These are phyloP conservation scores for Apis cerana DNA, from an alignment of 1,140 invertebrate species.

Conservation along the genomic window DNA sequence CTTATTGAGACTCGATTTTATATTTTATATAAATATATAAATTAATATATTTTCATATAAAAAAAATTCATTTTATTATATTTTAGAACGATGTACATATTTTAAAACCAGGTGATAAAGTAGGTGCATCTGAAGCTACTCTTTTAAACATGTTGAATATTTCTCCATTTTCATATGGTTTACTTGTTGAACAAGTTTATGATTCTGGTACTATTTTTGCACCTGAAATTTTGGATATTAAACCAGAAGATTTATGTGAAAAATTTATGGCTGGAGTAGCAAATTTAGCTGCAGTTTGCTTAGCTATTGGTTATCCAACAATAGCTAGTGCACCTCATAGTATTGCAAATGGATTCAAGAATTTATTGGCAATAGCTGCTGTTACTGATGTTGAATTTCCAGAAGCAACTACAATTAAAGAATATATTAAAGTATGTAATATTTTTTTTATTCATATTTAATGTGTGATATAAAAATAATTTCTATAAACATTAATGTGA, in stretches of 20 bases:
- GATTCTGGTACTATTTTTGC: conserved; percentile 99
- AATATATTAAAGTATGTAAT: conserved; percentile 89
- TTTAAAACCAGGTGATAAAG: conserved; percentile 97
- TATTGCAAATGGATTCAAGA: conserved; percentile 99
- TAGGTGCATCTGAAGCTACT: conserved; percentile 98
- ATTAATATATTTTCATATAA: neutral
- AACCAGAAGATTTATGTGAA: conserved; percentile 94
- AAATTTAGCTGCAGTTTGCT: conserved; percentile 96
- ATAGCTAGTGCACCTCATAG: conserved; percentile 98
- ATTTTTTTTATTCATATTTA: neutral
- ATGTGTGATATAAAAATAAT: neutral
- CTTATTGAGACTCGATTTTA: too few species aligned
- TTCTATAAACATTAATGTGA: conserved; percentile 42
- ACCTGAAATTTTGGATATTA: conserved; percentile 98
- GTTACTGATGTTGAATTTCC: conserved; percentile 97
- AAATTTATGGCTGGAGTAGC: conserved; percentile 96
- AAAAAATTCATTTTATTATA: conserved; percentile 52
- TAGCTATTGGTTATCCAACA: conserved; percentile 97
- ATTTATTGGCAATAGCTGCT: conserved; percentile 97
- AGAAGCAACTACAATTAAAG: conserved; percentile 95
- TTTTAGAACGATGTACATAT: conserved; percentile 96
- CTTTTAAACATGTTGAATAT: conserved; percentile 99
- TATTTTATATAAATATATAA: neutral
- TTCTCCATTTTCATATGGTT: conserved; percentile 99
- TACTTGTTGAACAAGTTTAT: conserved; percentile 97